These are phyloP conservation scores for Columba guinea DNA, from an alignment of 2,797 vertebrate genomes.

Conservation along the genomic window DNA sequence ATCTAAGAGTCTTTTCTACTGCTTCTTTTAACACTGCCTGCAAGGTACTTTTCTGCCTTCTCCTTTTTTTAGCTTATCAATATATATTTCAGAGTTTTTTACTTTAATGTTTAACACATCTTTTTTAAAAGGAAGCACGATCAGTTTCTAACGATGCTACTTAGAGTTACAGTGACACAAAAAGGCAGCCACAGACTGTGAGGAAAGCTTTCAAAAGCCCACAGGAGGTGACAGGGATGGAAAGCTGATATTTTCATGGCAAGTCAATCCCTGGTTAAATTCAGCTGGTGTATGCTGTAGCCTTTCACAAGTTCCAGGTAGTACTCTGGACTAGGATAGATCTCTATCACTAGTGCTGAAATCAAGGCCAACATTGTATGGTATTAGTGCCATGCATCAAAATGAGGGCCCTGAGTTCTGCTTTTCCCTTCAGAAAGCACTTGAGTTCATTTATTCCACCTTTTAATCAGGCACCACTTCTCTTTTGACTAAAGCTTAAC, in stretches of 20 bases:
- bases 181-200: background rate
- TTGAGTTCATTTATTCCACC: background rate
- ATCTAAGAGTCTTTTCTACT: slow-evolving; percentile 40
- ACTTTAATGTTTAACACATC: slow-evolving; percentile 47
- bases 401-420: background rate
- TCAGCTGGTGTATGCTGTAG: background rate
- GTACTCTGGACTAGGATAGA: background rate
- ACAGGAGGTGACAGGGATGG: background rate
- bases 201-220: slow-evolving; percentile 25
- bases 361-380: background rate
- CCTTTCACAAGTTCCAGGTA: background rate
- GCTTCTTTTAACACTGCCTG: slow-evolving; percentile 13
- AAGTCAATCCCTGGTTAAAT: background rate
- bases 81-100: slow-evolving; percentile 38
- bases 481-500: slow-evolving; percentile 36
- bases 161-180: slow-evolving; percentile 13
- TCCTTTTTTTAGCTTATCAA: slow-evolving; percentile 29
- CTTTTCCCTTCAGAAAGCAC: slow-evolving; percentile 1
- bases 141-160: slow-evolving; percentile 14
- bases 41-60: slow-evolving; percentile 5
- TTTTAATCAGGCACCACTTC: slow-evolving; percentile 32
- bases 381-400: background rate
- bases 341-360: background rate
- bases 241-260: background rate
- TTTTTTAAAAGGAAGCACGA: background rate